Percentiles rank a stretch among this genome's conserved stretches.
Evolutionary conservation across 2,888 invertebrate genomes (phyloP).

Genomic region (Agonopterix subpropinquella): DNA sequence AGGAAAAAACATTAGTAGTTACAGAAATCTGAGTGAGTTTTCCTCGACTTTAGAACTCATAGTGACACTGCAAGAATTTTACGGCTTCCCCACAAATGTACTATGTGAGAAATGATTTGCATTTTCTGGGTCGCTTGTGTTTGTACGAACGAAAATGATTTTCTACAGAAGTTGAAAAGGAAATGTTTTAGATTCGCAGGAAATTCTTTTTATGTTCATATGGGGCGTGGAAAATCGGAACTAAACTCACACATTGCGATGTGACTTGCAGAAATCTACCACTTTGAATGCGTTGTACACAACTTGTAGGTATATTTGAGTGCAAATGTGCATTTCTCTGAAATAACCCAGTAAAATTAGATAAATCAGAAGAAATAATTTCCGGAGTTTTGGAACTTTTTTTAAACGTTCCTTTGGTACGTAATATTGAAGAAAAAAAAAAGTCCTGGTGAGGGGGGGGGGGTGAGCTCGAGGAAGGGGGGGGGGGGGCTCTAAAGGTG

Average conservation of each 20-base stretch:
- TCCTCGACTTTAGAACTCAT: not conserved
- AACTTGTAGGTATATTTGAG: too few species aligned
- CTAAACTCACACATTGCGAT: not conserved
- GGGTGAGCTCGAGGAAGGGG: too few species aligned
- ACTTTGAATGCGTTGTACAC: too few species aligned
- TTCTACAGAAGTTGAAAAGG: conserved; percentile 15
- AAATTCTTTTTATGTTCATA: not conserved
- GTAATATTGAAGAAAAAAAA: too few species aligned
- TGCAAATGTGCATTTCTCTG: too few species aligned
- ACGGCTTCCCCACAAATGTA: conserved; percentile 3
- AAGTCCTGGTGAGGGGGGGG: too few species aligned
- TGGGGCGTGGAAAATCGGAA: not conserved
- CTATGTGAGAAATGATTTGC: conserved; percentile 25
- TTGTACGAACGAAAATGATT: conserved; percentile 3
- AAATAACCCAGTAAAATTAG: too few species aligned
- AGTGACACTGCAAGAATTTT: not conserved
- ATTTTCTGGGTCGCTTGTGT: conserved; percentile 11
- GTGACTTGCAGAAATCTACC: too few species aligned
- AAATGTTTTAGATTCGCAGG: conserved; percentile 2
- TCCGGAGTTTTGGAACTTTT: too few species aligned
- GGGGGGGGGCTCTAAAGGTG: too few species aligned
- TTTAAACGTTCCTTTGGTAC: too few species aligned
- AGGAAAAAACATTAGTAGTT: not conserved
- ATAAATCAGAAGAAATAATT: too few species aligned
- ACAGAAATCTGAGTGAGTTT: not conserved